Evolutionary conservation across 2,797 vertebrate species (phyloP), one percentile per base, ranked within the genome.

Genomic region (Brachymystax lenok): DNA sequence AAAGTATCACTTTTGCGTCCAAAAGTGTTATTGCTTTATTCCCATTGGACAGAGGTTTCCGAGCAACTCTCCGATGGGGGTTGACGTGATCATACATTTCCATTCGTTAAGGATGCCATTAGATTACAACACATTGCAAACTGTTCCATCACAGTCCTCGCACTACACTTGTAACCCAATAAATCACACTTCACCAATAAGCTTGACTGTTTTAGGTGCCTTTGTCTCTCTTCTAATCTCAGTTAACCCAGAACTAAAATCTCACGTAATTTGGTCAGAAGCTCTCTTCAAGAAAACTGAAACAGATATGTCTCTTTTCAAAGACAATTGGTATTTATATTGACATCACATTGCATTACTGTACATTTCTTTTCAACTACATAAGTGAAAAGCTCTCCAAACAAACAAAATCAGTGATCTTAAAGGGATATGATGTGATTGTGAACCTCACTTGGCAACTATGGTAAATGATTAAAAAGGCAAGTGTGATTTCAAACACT

Each of bases 11-110:
- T 54, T 82, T 70, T 79, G 74, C 66, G 33, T 81, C 79, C 76
- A 82, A 80, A 75, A 10, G 33, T 74, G 69, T 76, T 72, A 79
- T 71, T 81, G 73, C 69, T 69, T 69, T 79, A 77, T 81, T 77
- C 81, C 76, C 81, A 73, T 59, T 71, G 74, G 78, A 77, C 51
- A 74, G 69, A 74, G 73, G 77, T 76, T 74, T 74, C 76, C 73
- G 30, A 76, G 75, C 75, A 77, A 75, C 61, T 70, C 79, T 77
- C 74, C 33, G 50, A 69, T 69, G 73, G 73, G 71, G 68, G 74
- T 78, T 61, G 66, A 77, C 5, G 69, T 66, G 71, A 71, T 80
- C 69, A 35, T 52, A 80, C 61, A 75, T 80, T 79, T 77, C 71
- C 72, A 77, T 77, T 73, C 59, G 75, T 71, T 73, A 79, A 80